phyloP scores from a whole-genome alignment of 2,888 invertebrate genomes.

The Ditula angustiorana region DNA sequence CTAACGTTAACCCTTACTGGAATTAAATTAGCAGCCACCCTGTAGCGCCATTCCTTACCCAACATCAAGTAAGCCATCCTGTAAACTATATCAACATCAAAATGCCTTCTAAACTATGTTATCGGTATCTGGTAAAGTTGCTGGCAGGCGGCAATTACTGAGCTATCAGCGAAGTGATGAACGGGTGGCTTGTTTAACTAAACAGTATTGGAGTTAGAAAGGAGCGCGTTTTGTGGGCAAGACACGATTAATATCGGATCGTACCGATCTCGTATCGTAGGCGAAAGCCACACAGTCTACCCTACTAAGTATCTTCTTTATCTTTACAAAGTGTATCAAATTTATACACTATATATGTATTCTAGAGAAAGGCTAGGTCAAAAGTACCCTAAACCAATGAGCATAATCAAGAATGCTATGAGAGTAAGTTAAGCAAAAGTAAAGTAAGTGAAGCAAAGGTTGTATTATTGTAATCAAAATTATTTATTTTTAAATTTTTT shows the following conservation, averaged over 20 bases:
- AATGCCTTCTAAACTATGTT: conserved; percentile 5
- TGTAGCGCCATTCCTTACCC: neutral
- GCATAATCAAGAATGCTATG: no score
- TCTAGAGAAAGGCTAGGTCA: no score
- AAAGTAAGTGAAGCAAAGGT: no score
- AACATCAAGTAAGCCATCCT: neutral
- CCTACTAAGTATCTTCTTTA: no score
- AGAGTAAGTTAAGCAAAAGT: no score
- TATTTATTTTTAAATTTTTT: no score
- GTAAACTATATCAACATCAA: conserved; percentile 5
- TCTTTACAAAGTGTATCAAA: no score
- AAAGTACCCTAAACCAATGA: no score
- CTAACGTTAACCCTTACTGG: no score
- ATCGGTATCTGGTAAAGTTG: neutral
- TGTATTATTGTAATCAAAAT: no score
- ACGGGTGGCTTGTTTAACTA: neutral
- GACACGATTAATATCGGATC: neutral
- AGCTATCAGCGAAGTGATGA: neutral
- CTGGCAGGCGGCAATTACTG: neutral
- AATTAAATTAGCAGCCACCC: neutral
- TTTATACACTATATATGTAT: no score
- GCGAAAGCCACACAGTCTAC: no score
- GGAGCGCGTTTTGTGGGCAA: neutral
- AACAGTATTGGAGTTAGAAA: neutral
- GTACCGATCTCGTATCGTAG: neutral